Base-by-base conservation (phyloP, 2,888 invertebrate species). In the Brenthis daphne region DNA sequence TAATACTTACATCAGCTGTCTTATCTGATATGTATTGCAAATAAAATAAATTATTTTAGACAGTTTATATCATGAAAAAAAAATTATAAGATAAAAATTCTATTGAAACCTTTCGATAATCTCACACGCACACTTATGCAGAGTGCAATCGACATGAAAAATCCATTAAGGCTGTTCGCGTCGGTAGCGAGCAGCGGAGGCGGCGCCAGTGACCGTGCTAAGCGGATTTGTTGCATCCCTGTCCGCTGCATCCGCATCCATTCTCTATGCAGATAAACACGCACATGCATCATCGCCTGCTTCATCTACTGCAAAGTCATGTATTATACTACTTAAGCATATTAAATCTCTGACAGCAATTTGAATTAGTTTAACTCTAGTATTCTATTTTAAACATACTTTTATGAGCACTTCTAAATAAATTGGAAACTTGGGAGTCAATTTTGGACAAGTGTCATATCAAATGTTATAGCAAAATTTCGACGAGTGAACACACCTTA, bases 141-240 rank as follows among this genome's bases (percentile, higher is more conserved):
- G 81, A 88, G 88, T 85, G 88, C 88, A 89, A 89, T 89, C 87
- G 89, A 91, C 91, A 92, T 89, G 91, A 91, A 91, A 91, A 90
- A 91, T 86, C 91, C 91, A 92, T 91, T 91, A 90, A 70, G 73
- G 76, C 74, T 72, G 72, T 87, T 88, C 88, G 85, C 84, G 83
- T 82, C 82, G 83, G 84, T 82, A 80, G 78, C 78, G 79, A 81
- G 81, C 80, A 79, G 76, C 79, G 83, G 81, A 83, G 84, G 84
- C 87, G 85, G 80, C 83, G 84, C 77, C 87, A 87, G 86, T 91
- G 90, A 90, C 90, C 91, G 89, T 90, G 82, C 82, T 91, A 91
- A 92, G 87, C 85, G 89, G 92, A 91, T 92, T 90, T 88, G 88
- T 84, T 84, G 84, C 85, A 82, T 82, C 81, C 72, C 70, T 72